These are phyloP conservation scores for Pherbina coryleti DNA, from an alignment of 2,888 invertebrate species.

Conservation along the genomic window DNA sequence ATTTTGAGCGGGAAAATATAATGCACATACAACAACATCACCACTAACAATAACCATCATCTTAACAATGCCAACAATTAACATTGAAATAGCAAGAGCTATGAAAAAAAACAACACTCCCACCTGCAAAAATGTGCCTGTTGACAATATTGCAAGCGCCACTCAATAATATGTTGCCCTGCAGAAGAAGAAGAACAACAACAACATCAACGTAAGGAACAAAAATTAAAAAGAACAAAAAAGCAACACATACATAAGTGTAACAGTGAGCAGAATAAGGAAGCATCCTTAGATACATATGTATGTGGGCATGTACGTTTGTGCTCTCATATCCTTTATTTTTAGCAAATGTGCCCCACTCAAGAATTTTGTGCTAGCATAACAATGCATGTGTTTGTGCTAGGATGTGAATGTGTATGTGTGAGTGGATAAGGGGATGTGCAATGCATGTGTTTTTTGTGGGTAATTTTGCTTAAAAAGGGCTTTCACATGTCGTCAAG, in stretches of 20 bases:
- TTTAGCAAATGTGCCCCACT: not conserved
- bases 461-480: too few species aligned
- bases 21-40: not conserved
- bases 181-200: slow-evolving; percentile 1
- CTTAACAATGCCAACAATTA: not conserved
- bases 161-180: slow-evolving; percentile 40
- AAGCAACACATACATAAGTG: slow-evolving; percentile 11
- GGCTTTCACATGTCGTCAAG: too few species aligned
- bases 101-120: not conserved
- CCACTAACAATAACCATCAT: not conserved
- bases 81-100: not conserved
- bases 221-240: not conserved
- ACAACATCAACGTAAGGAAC: slow-evolving; percentile 22
- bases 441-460: too few species aligned
- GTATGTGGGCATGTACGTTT: too few species aligned
- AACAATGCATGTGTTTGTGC: too few species aligned
- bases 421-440: too few species aligned
- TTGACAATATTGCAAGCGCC: slow-evolving; percentile 35
- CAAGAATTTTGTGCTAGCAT: not conserved
- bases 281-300: not conserved
- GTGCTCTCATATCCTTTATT: not conserved
- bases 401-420: too few species aligned
- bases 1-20: not conserved
- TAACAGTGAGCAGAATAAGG: not conserved
- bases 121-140: slow-evolving; percentile 6